Percentiles rank a stretch among this genome's conserved stretches.
Evolutionary conservation across 2,888 invertebrate genomes (phyloP).

Genomic region (Netelia fuscicornis): DNA sequence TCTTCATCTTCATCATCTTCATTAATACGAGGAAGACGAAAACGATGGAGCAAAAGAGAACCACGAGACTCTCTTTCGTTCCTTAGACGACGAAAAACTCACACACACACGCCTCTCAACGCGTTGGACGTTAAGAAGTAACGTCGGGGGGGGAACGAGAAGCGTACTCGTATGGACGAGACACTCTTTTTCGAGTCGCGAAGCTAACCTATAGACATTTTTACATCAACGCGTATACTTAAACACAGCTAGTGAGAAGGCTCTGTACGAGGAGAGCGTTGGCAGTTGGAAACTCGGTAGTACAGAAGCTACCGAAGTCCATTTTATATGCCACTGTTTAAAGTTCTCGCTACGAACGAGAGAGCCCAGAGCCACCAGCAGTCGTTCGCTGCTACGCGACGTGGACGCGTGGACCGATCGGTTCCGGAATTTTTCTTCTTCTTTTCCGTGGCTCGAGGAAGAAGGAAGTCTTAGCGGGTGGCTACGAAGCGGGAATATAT

Average conservation of each 20-base stretch:
- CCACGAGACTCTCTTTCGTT: not conserved
- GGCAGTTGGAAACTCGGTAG: slow-evolving; percentile 59
- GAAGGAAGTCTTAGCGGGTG: not conserved
- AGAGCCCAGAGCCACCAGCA: slow-evolving; percentile 29
- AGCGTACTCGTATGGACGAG: not conserved
- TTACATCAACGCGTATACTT: not conserved
- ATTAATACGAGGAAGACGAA: slow-evolving; percentile 8
- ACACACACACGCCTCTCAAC: not conserved
- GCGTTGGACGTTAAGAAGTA: not conserved
- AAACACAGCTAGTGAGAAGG: slow-evolving; percentile 10
- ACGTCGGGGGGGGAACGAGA: no score
- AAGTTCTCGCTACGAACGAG: not conserved
- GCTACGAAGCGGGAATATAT: slow-evolving; percentile 31
- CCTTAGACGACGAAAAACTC: slow-evolving; percentile 21
- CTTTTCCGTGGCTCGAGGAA: not conserved
- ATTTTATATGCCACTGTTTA: slow-evolving; percentile 42
- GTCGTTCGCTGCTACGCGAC: slow-evolving; percentile 12
- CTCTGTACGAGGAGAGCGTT: slow-evolving; percentile 42
- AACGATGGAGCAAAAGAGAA: slow-evolving; percentile 13
- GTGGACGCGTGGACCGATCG: slow-evolving; percentile 4
- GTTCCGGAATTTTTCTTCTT: not conserved
- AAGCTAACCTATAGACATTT: not conserved
- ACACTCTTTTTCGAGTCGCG: not conserved
- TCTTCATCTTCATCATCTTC: slow-evolving; percentile 41
- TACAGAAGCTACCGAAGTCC: slow-evolving; percentile 37